These are phyloP conservation scores for Lucilia cuprina DNA, from an alignment of 1,140 invertebrate species.

Conservation along the genomic window DNA sequence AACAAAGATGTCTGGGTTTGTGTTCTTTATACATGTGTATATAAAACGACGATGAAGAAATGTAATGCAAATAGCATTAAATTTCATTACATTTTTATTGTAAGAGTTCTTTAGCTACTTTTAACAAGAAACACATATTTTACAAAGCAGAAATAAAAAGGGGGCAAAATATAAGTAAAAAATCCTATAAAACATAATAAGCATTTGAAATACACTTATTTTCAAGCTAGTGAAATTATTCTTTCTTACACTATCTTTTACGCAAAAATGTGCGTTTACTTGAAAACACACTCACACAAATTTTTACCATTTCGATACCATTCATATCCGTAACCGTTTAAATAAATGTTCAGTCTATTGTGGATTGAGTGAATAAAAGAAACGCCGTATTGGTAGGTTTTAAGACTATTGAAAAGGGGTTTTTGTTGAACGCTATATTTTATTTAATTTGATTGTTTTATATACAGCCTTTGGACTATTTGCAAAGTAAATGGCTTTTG, in stretches of 20 bases:
- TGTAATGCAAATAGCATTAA: slow-evolving; percentile 7
- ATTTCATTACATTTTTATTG: slow-evolving; percentile 3
- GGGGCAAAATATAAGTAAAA: neutral
- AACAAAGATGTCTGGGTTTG: neutral
- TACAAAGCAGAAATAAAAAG: neutral
- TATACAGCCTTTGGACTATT: neutral
- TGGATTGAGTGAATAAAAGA: neutral
- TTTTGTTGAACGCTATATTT: neutral
- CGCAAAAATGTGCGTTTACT: neutral
- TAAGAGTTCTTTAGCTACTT: slow-evolving; percentile 11
- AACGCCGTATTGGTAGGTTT: neutral
- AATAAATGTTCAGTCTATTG: neutral
- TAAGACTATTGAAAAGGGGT: neutral
- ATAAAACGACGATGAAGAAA: neutral
- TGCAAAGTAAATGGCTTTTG: slow-evolving; percentile 7
- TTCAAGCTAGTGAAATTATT: neutral
- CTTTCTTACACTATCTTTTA: neutral
- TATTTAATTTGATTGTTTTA: neutral
- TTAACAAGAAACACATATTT: neutral
- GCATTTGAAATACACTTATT: neutral
- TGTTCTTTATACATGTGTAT: too few relatives aligned
- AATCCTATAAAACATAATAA: slow-evolving; percentile 12
- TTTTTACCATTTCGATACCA: too few relatives aligned
- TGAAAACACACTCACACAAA: too few relatives aligned
- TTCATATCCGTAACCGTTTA: too few relatives aligned